Conservation (phyloP, 2,113 vertebrate genomes). For the Lasiurus borealis region DNA sequence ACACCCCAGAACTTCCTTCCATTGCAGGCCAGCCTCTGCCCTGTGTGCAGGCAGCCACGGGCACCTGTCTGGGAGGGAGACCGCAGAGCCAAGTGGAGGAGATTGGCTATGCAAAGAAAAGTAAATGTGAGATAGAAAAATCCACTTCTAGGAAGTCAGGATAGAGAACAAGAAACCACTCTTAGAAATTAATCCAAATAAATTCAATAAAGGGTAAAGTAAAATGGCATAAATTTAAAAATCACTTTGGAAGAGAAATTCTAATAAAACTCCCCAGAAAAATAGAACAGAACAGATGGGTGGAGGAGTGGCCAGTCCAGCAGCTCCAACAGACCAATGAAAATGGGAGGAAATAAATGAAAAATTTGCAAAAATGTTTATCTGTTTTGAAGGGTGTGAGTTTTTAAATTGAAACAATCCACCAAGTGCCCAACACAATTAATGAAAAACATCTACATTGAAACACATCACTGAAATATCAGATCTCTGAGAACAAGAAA, state of each 20-base stretch:
- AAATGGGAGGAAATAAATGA: neutral
- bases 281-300: neutral
- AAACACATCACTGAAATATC: neutral
- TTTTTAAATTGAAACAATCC: neutral
- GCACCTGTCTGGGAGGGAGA: neutral
- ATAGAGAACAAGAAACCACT: neutral
- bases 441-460: neutral
- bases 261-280: neutral
- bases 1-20: neutral
- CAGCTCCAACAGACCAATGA: neutral
- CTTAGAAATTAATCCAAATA: neutral
- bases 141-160: constrained; percentile 2
- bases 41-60: neutral
- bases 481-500: constrained; percentile 2
- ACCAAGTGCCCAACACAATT: neutral
- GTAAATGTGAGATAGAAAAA: neutral
- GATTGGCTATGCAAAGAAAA: neutral
- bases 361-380: neutral
- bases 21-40: neutral
- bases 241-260: constrained; percentile 5
- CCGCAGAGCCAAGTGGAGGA: neutral
- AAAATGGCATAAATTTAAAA: neutral
- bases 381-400: neutral
- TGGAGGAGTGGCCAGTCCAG: neutral
- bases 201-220: neutral